Base-by-base conservation (phyloP, 2,113 vertebrate species). In the Siniperca knerii region DNA sequence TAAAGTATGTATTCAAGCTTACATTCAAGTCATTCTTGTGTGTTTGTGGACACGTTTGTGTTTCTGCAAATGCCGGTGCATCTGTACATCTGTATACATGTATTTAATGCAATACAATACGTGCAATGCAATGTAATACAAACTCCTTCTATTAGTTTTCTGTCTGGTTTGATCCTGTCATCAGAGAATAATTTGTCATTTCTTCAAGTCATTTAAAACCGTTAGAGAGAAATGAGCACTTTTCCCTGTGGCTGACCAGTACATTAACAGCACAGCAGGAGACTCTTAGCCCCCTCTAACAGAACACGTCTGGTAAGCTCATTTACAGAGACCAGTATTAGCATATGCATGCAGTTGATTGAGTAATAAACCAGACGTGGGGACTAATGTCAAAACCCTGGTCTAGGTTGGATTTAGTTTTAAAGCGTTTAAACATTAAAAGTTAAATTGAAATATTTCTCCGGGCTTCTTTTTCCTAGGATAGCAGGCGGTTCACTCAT, bases 201-300 rank as follows among this genome's bases (percentile, higher is more conserved):
- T 82, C 85, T 87, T 82, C 44, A 71, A 86, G 87, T 86, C 68
- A 68, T 92, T 89, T 70, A 76, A 89, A 91, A 82, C 44, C 13
- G 58, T 89, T 71, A 81, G 75, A 74, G 68, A 85, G 85, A 84
- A 90, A 65, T 81, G 77, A 90, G 84, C 74, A 76, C 83, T 90
- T 89, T 86, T 87, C 91, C 85, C 77, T 83, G 90, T 87, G 92
- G 92, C 83, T 89, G 91, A 93, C 82, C 93, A 87, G 89, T 80
- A 83, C 89, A 92, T 94, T 93, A 93, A 90, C 87, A 89, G 85
- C 92, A 79, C 94, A 91, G 90, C 85, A 64, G 89, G 90, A 87
- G 79, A 57, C 77, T 73, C 77, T 80, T 70, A 85, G 84, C 80
- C 69, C 82, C 73, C 44, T 86, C 75, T 15, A 83, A 87, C 89